Evolutionary conservation across 1,140 invertebrate species (phyloP), one percentile per base, ranked within the genome.

Genomic region (Pseudomyrmex sp.): DNA sequence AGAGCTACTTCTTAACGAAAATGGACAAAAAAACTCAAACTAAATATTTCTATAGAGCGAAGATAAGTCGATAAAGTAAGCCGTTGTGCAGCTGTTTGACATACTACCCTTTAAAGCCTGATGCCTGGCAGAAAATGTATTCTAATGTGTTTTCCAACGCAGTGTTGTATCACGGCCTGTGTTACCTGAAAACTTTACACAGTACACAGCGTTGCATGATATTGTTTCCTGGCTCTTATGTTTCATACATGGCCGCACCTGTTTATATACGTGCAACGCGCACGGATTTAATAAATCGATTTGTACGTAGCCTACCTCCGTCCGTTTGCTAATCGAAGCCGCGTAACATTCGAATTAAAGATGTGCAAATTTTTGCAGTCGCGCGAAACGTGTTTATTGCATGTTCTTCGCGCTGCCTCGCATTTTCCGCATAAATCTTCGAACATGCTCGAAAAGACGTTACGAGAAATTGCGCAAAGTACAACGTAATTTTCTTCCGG

Each of bases 231-330:
- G 1, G 12, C 20, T 70, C 12, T 48, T 50, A 54, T 35, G 44
- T 50, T 59, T 79, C 68, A 48, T 70, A 70, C 66, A 48, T 80
- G 54, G 12, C 20, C 63, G 23, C 63, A 58, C 44, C 2, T 70
- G 66, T 59, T 80, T 70, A 50, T 80, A 50, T 46, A 35, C 23
- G 44, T 59, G 62, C n/a, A 54, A 23, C 61, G n/a, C 73, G 52
- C 44, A 59, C 15, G 44, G 46, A 80, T 80, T 70, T 70, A 70
- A 80, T 80, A 70, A 80, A 54, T 59, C 54, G 76, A 69, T 70
- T 79, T 48, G 20, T 70, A 70, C 15, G 44, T 26, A 26, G 15
- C 56, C 12, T 46, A 12, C 8, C 13, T 58, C n/a, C 7, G 18
- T 35, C 2, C 44, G 18, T 13, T 59, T 23, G 18, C 15, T 48